Evolutionary conservation across 2,888 invertebrate species (phyloP), one percentile per base, ranked within the genome.

Genomic region (Hypsopygia costalis): DNA sequence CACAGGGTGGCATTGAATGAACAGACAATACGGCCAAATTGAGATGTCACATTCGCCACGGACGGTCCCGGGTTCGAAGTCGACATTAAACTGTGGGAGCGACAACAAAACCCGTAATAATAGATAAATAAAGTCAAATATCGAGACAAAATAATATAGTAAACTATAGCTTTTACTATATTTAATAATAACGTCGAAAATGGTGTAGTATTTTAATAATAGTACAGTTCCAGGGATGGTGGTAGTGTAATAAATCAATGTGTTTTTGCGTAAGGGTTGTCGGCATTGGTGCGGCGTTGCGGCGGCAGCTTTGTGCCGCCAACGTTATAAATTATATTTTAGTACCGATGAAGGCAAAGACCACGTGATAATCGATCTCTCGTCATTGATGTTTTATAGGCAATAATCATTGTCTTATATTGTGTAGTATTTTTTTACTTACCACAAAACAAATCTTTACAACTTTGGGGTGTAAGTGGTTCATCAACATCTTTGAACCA

Each of bases 41-140:
- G 85, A 83, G 79, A 80, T 67, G 73, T 83, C 72, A 59, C 69
- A 76, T 81, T 81, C 68, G 78, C 60, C 61, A 81, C 76, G 79
- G 71, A 70, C 65, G 69, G 54, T 64, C 58, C 42, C 38, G 12
- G 40, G 37, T 41, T 30, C 40, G 40, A 35, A 31, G 57, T 57
- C 45, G 54, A 52, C 49, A 21, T 20, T 62, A 63, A 62, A 59
- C 69, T 67, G 62, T 70, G 63, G 64, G 67, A 72, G 62, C 67
- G 57, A 57, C 61, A 51, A 71, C 68, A 69, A 73, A 64, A 71
- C 67, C 69, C 62, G 58, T 67, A 66, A 69, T 74, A 74, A 74
- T 70, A 69, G 68, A 75, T 72, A 74, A 75, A 76, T 75, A 73
- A 75, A 74, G 71, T 71, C 75, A 75, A 73, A 75, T 68, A 74